Evolutionary conservation across 2,888 invertebrate species (phyloP), one percentile per base, ranked within the genome.

Genomic region (Lomographa bimaculata): DNA sequence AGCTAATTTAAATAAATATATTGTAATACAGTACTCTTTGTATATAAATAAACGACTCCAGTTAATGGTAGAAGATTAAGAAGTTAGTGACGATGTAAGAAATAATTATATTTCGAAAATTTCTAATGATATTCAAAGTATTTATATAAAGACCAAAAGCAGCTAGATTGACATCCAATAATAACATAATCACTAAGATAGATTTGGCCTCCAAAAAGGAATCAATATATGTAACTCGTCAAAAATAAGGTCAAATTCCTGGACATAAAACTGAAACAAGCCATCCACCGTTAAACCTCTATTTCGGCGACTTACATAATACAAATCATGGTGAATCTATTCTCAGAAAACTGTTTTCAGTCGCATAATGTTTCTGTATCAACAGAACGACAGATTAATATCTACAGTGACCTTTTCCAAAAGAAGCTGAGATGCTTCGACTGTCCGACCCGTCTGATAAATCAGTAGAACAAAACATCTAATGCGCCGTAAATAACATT

Each of bases 401-500:
- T 39, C 28, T 29, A 38, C 34, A 21, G 28, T 40, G 50, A 54
- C 54, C 51, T 49, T 49, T 46, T 47, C 47, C 42, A 38, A 46
- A 47, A 50, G 25, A 35, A 28, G n/a, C 11, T 14, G 34, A 36
- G 33, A 39, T 28, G 40, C 33, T 42, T 45, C 43, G 42, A 32
- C 6, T 20, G 34, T 14, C 4, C 4, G 4, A 14, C 2, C 17
- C 33, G 39, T 26, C 18, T 26, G 33, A 50, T 56, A 56, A 50
- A 56, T 56, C 49, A 44, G 24, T 36, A 18, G 23, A 17, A 46
- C 48, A 53, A 38, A 46, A 44, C 52, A 50, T 41, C 28, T 10
- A 17, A 28, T 40, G 27, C 30, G 20, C 16, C 9, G 30, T 42
- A 38, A 39, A 39, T 42, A 42, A 39, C 35, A 39, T 32, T 23